Evolutionary conservation across 2,113 vertebrate genomes (phyloP).

Genomic region (Dasypus novemcinctus): DNA sequence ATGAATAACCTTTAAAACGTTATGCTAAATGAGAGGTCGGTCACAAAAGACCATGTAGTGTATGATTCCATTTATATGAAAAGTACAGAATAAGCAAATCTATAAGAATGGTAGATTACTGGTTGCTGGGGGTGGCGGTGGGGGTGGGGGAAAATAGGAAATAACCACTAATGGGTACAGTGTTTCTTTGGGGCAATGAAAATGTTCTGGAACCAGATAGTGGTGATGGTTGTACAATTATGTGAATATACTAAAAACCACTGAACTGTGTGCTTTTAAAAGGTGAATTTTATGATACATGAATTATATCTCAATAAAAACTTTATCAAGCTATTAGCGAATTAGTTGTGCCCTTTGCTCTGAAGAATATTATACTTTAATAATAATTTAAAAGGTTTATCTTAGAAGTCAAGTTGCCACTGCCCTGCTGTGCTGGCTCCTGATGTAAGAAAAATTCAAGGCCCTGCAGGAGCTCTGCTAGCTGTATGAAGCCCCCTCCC

Average conservation of each 20-base stretch:
- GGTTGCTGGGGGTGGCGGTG: not conserved
- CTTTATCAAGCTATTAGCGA: not conserved
- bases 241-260: not conserved
- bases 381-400: not conserved
- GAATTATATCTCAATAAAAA: not conserved
- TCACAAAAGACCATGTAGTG: not conserved
- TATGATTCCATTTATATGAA: not conserved
- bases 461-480: not conserved
- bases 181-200: not conserved
- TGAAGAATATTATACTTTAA: not conserved
- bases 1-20: not conserved
- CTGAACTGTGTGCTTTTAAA: not conserved
- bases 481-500: not conserved
- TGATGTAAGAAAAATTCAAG: not conserved
- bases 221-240: not conserved
- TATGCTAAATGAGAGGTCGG: not conserved
- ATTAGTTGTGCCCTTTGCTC: not conserved
- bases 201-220: not conserved
- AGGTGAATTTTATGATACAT: not conserved
- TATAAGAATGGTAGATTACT: not conserved
- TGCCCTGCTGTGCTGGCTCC: not conserved
- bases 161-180: not conserved
- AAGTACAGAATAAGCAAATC: not conserved
- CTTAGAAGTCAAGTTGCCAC: not conserved
- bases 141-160: not conserved